A percentile compares a stretch with the other conserved stretches of the same genome.
phyloP scores from a whole-genome alignment of 2,888 invertebrate species.

The Drosophila acutilabella region DNA sequence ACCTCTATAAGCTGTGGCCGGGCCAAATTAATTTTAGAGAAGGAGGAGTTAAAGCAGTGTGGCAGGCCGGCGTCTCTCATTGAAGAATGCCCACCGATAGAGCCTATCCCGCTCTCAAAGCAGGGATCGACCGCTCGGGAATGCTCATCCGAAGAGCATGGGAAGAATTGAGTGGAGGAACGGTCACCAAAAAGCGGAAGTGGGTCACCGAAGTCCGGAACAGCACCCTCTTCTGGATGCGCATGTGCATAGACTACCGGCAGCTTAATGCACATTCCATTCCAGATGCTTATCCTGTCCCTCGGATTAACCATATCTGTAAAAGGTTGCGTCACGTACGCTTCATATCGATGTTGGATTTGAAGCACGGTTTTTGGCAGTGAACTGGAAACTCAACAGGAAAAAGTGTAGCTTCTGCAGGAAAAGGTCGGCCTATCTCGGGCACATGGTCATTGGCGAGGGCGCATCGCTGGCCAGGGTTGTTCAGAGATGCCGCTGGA shows the following conservation, averaged over 20 bases:
- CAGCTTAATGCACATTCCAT: constrained; percentile 3
- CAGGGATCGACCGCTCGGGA: too few relatives aligned
- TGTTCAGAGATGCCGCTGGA: not conserved
- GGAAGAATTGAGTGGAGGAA: too few relatives aligned
- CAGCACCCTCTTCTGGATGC: too few relatives aligned
- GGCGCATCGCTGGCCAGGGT: not conserved
- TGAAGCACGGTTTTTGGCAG: not conserved
- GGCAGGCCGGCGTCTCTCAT: too few relatives aligned
- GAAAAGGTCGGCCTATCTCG: not conserved
- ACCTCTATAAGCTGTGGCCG: too few relatives aligned
- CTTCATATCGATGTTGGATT: not conserved
- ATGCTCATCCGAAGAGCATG: too few relatives aligned
- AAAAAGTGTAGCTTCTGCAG: not conserved
- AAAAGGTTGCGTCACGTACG: not conserved
- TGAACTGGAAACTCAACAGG: not conserved
- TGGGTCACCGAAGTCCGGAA: too few relatives aligned
- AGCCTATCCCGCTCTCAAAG: too few relatives aligned
- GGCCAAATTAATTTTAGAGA: too few relatives aligned
- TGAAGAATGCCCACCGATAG: too few relatives aligned
- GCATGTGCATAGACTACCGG: not conserved
- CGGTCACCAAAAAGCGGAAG: too few relatives aligned
- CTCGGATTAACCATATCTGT: not conserved
- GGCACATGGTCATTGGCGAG: not conserved
- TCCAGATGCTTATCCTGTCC: not conserved
- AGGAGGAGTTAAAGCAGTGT: too few relatives aligned